phyloP scores from a whole-genome alignment of 2,113 vertebrate genomes.

The Serinus canaria region DNA sequence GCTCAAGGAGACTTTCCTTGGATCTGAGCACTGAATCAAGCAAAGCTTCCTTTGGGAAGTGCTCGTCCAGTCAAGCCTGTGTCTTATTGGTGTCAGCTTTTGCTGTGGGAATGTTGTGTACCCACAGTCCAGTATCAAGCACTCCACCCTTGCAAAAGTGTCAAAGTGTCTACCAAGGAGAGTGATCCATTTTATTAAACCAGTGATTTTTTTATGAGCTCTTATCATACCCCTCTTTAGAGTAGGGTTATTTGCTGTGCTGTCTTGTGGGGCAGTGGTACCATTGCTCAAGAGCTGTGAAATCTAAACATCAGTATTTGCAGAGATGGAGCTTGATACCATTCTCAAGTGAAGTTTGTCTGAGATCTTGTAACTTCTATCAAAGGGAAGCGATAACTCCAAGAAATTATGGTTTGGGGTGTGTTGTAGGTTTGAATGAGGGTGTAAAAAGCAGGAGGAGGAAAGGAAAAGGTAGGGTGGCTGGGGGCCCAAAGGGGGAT shows the following conservation, averaged over 20 bases:
- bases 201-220: not conserved
- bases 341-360: not conserved
- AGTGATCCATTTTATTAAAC: not conserved
- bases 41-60: not conserved
- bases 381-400: not conserved
- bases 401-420: not conserved
- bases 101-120: not conserved
- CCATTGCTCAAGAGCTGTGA: not conserved
- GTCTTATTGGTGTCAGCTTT: not conserved
- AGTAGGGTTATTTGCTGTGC: not conserved
- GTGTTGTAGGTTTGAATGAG: not conserved
- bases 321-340: not conserved
- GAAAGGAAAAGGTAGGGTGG: not conserved
- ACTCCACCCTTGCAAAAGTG: not conserved
- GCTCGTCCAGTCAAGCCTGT: rapidly evolving
- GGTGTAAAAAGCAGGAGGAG: not conserved
- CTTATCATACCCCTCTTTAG: not conserved
- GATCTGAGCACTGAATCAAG: not conserved
- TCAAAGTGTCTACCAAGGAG: not conserved
- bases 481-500: not conserved
- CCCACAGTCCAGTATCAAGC: not conserved
- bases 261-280: not conserved
- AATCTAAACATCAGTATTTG: not conserved
- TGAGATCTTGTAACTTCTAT: not conserved
- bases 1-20: not conserved